Conservation (phyloP, 2,888 invertebrate genomes). For the Labia minor region DNA sequence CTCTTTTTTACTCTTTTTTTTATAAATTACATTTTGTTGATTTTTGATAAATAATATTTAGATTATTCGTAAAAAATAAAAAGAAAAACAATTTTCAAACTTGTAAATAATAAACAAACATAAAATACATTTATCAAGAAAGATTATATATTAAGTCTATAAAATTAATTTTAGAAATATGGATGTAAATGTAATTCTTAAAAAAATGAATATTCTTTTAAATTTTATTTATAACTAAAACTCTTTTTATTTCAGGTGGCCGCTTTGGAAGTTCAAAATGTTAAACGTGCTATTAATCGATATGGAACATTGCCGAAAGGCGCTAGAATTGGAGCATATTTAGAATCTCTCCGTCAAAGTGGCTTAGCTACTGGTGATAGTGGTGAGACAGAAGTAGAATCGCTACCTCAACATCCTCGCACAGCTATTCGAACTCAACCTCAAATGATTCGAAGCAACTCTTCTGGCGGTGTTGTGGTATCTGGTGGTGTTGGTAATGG, state of each 20-base stretch:
- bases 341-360: slow-evolving; percentile 83
- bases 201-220: too few relatives aligned
- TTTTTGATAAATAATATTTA: too few relatives aligned
- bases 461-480: slow-evolving; percentile 54
- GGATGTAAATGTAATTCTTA: too few relatives aligned
- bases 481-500: slow-evolving; percentile 38
- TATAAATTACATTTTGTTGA: too few relatives aligned
- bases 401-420: slow-evolving; percentile 42
- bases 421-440: slow-evolving; percentile 51
- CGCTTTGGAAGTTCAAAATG: slow-evolving; percentile 90
- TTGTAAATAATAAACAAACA: too few relatives aligned
- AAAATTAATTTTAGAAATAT: too few relatives aligned
- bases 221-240: neutral
- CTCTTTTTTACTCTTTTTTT: too few relatives aligned
- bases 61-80: too few relatives aligned
- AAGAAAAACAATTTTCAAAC: too few relatives aligned
- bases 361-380: slow-evolving; percentile 41
- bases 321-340: slow-evolving; percentile 88
- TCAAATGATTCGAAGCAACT: slow-evolving; percentile 84
- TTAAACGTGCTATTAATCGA: slow-evolving; percentile 83
- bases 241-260: slow-evolving; percentile 59
- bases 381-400: slow-evolving; percentile 17
- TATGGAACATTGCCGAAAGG: slow-evolving; percentile 96
- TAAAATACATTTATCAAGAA: too few relatives aligned
- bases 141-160: too few relatives aligned